These are phyloP conservation scores for Trachurus trachurus DNA, from an alignment of 2,797 vertebrate species.

Conservation along the genomic window DNA sequence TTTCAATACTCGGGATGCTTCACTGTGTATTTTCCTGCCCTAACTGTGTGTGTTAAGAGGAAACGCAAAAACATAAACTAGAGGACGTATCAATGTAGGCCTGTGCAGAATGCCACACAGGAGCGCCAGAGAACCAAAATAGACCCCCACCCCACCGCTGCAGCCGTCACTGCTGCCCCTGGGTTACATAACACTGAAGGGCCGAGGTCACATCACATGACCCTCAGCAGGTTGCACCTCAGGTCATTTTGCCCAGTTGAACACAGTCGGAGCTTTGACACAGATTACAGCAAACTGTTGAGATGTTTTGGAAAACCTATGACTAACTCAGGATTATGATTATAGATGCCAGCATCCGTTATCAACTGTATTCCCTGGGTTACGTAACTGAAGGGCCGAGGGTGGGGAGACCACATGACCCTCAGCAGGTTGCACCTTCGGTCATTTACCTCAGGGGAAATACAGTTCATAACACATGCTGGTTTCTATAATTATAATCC, in stretches of 20 bases:
- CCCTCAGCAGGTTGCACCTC: constrained; percentile 55
- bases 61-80: constrained; percentile 45
- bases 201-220: constrained; percentile 63
- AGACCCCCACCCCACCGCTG: constrained; percentile 25
- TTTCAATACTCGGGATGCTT: constrained; percentile 22
- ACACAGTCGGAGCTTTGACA: too few relatives aligned
- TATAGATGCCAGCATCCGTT: constrained; percentile 6
- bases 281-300: too few relatives aligned
- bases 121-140: constrained; percentile 63
- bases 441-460: neutral
- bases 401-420: constrained; percentile 59
- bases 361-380: constrained; percentile 39
- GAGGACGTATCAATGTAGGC: constrained; percentile 39
- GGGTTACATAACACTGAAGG: constrained; percentile 62
- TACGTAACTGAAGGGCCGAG: constrained; percentile 58
- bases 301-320: too few relatives aligned
- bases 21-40: constrained; percentile 16
- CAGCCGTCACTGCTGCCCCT: constrained; percentile 36
- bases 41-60: constrained; percentile 23
- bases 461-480: constrained; percentile 32
- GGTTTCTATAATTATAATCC: neutral
- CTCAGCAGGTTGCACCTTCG: constrained; percentile 51
- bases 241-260: constrained; percentile 41
- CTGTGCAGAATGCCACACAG: constrained; percentile 70
- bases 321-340: too few relatives aligned